phyloP scores from a whole-genome alignment of 2,797 vertebrate species.

The Enteromius paludinosus region DNA sequence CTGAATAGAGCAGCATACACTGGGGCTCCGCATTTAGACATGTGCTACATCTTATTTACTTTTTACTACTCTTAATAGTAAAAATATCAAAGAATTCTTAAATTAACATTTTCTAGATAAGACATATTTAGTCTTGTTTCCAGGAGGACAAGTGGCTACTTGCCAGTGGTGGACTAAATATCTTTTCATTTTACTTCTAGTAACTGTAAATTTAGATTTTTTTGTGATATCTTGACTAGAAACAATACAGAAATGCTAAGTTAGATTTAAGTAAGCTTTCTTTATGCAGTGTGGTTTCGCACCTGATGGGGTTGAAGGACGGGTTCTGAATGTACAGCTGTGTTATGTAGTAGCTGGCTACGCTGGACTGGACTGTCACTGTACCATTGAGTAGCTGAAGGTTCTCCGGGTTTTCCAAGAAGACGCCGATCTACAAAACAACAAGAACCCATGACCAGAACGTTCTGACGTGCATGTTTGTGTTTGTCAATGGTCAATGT shows the following conservation, averaged over 20 bases:
- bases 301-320: slow-evolving; percentile 64
- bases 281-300: slow-evolving; percentile 22
- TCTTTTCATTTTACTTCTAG: too few species aligned
- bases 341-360: slow-evolving; percentile 64
- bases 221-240: too few species aligned
- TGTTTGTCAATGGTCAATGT: background rate
- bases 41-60: background rate
- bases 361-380: slow-evolving; percentile 53
- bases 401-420: slow-evolving; percentile 69
- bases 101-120: background rate
- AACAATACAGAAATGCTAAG: too few species aligned
- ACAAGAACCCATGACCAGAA: background rate
- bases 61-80: background rate
- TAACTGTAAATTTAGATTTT: too few species aligned
- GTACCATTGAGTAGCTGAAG: slow-evolving; percentile 71
- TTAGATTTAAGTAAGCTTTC: too few species aligned
- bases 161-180: too few species aligned
- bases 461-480: background rate
- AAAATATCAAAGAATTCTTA: background rate
- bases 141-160: too few species aligned
- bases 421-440: slow-evolving; percentile 62
- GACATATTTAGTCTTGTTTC: too few species aligned
- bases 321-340: slow-evolving; percentile 63
- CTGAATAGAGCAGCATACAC: background rate
- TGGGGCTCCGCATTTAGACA: background rate